phyloP scores from a whole-genome alignment of 1,140 invertebrate genomes.

The Zaprionus capensis region DNA sequence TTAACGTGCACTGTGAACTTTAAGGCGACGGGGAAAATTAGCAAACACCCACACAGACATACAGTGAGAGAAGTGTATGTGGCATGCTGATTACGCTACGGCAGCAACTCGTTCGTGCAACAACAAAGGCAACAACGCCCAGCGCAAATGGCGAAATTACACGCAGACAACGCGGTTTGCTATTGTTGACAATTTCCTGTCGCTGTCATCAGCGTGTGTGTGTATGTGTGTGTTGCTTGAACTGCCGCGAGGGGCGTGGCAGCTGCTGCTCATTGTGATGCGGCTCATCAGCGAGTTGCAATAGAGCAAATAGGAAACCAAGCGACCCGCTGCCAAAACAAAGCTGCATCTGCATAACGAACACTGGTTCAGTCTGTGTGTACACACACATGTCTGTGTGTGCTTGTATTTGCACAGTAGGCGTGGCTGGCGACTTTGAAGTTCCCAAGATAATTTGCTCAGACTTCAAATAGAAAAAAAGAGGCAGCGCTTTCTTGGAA shows the following conservation, averaged over 20 bases:
- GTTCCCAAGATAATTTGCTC: slow-evolving; percentile 13
- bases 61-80: slow-evolving; percentile 2
- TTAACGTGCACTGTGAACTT: slow-evolving; percentile 45
- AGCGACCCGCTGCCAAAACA: slow-evolving; percentile 45
- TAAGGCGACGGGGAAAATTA: slow-evolving; percentile 50
- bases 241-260: slow-evolving; percentile 38
- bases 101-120: slow-evolving; percentile 65
- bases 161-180: slow-evolving; percentile 64
- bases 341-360: slow-evolving; percentile 32
- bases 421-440: slow-evolving; percentile 32
- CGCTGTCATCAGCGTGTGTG: slow-evolving; percentile 30
- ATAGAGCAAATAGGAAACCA: slow-evolving; percentile 25
- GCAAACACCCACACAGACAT: slow-evolving; percentile 11
- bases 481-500: neutral
- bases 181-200: slow-evolving; percentile 73
- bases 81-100: slow-evolving; percentile 63
- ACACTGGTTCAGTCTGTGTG: neutral
- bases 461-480: slow-evolving; percentile 9
- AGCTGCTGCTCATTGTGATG: slow-evolving; percentile 58
- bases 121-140: slow-evolving; percentile 37
- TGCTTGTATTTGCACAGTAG: neutral
- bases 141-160: slow-evolving; percentile 62
- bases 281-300: slow-evolving; percentile 54
- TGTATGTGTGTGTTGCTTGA: slow-evolving; percentile 27
- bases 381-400: neutral